A percentile compares a stretch with the other conserved stretches of the same genome.
Evolutionary conservation across 37 sponge, comb jelly and placozoan genomes (phyloP).

Genomic region (Tethya wilhelma): DNA sequence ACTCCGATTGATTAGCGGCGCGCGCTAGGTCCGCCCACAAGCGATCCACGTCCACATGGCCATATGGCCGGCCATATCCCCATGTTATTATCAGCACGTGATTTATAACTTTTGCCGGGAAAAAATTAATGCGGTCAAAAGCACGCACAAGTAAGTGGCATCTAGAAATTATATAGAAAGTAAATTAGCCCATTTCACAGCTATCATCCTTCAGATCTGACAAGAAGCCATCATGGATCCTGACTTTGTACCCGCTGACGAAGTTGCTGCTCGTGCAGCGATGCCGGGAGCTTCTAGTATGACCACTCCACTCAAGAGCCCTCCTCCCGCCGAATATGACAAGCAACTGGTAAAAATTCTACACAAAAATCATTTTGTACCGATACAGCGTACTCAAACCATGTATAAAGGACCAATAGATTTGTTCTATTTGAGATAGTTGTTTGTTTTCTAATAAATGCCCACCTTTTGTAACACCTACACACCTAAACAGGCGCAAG

Average conservation of each 20-base stretch:
- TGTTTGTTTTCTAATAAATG: conserved; percentile 2
- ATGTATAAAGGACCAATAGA: background rate
- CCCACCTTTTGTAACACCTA: background rate
- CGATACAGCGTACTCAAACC: background rate
- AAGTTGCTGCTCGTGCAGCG: background rate
- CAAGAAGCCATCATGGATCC: conserved; percentile 5
- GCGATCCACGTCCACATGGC: too few species aligned
- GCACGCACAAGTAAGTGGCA: too few species aligned
- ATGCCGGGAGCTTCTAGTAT: background rate
- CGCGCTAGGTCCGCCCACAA: too few species aligned
- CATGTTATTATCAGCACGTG: background rate
- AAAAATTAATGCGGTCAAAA: too few species aligned
- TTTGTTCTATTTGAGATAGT: background rate
- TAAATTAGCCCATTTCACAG: conserved; percentile 1
- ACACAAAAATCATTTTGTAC: background rate
- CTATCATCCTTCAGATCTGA: too few species aligned
- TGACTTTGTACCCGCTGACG: conserved; percentile 24
- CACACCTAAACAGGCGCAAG: conserved; percentile 37
- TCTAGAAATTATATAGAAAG: too few species aligned
- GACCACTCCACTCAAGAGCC: conserved; percentile 43
- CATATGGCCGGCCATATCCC: background rate
- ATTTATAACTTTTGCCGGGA: background rate
- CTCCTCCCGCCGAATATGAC: conserved; percentile 48
- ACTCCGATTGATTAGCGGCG: too few species aligned
- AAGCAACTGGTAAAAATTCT: conserved; percentile 51